Percentiles rank a stretch among this genome's conserved stretches.
phyloP scores from a whole-genome alignment of 2,888 invertebrate genomes.

The Cheilosia pagana region DNA sequence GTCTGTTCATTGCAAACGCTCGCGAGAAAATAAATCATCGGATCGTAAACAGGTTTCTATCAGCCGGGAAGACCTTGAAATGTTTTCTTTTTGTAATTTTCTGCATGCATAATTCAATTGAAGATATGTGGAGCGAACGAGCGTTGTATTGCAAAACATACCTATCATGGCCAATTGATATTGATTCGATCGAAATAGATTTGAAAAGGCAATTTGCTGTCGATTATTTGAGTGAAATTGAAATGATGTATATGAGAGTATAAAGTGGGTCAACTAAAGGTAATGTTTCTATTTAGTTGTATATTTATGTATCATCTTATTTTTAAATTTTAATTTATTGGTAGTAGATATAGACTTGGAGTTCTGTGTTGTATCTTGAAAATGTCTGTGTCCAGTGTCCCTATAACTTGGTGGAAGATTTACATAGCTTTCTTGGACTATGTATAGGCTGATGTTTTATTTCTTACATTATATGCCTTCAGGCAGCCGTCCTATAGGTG shows the following conservation, averaged over 20 bases:
- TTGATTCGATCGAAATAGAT: conserved; percentile 13
- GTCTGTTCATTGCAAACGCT: neutral
- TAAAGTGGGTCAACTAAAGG: conserved; percentile 5
- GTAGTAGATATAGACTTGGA: too few relatives aligned
- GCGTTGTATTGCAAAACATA: conserved; percentile 5
- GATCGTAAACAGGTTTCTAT: conserved; percentile 11
- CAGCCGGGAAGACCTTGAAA: conserved; percentile 23
- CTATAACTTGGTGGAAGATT: too few relatives aligned
- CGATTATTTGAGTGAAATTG: conserved; percentile 1
- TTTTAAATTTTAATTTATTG: too few relatives aligned
- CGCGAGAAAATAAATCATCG: neutral
- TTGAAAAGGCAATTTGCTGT: conserved; percentile 4
- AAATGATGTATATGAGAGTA: neutral
- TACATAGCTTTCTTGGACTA: too few relatives aligned
- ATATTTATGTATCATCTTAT: too few relatives aligned
- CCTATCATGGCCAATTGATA: conserved; percentile 23
- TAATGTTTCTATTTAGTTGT: neutral
- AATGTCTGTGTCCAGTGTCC: too few relatives aligned
- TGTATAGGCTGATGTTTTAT: too few relatives aligned
- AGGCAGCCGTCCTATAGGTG: too few relatives aligned
- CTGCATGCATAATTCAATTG: conserved; percentile 12
- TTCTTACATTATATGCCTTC: too few relatives aligned
- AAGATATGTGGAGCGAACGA: neutral
- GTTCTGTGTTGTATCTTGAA: too few relatives aligned
- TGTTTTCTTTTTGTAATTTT: conserved; percentile 1